A percentile compares a stretch with the other conserved stretches of the same genome.
These are phyloP conservation scores for Andinoacara biseriatus DNA, from an alignment of 2,113 vertebrate species.

Conservation along the genomic window DNA sequence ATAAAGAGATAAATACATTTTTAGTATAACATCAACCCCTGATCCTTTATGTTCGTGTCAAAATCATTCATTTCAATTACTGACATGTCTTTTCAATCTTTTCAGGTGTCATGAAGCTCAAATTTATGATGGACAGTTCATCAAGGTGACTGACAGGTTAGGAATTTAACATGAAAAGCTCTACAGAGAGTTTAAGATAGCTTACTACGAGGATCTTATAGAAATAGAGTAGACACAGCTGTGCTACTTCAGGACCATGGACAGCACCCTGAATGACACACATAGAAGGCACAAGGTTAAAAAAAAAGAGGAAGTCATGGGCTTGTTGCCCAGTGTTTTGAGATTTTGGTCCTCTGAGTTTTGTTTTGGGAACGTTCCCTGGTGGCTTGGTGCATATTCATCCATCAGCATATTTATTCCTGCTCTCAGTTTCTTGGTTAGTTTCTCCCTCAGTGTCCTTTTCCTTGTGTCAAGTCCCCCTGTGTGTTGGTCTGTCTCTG, in stretches of 20 bases:
- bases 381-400: too few relatives aligned
- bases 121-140: not conserved
- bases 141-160: not conserved
- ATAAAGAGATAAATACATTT: not conserved
- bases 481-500: too few relatives aligned
- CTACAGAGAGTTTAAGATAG: not conserved
- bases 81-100: not conserved
- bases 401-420: too few relatives aligned
- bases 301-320: too few relatives aligned
- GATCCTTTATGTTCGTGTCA: not conserved
- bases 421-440: too few relatives aligned
- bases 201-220: not conserved
- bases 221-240: not conserved
- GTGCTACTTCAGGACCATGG: not conserved
- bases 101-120: not conserved
- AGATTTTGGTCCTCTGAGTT: too few relatives aligned
- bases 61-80: not conserved
- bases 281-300: not conserved
- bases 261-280: not conserved
- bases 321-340: too few relatives aligned
- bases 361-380: too few relatives aligned
- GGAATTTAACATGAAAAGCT: not conserved
- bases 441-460: too few relatives aligned
- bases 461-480: too few relatives aligned
- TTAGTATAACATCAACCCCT: not conserved